A percentile compares a stretch with the other conserved stretches of the same genome.
Conservation (phyloP, 2,113 vertebrate species). For the Lepus americanus region DNA sequence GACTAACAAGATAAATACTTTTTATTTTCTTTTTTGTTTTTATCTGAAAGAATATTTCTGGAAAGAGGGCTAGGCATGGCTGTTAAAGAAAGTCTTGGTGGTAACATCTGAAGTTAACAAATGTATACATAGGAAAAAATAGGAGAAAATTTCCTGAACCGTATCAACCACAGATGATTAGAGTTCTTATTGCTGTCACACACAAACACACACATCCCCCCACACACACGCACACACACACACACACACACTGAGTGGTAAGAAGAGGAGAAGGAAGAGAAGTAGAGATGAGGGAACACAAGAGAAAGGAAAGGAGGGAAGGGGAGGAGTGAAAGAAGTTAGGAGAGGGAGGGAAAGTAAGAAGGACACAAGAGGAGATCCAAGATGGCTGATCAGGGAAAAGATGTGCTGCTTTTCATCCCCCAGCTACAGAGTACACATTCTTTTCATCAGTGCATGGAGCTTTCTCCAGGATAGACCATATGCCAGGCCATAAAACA, state of each 20-base stretch:
- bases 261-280: background rate
- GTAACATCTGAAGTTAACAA: background rate
- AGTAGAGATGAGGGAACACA: background rate
- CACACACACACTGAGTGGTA: background rate
- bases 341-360: too few relatives aligned
- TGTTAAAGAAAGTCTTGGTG: background rate
- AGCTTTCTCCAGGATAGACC: too few relatives aligned
- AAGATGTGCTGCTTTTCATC: too few relatives aligned
- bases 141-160: background rate
- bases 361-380: too few relatives aligned
- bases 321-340: too few relatives aligned
- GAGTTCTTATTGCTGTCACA: background rate
- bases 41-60: background rate
- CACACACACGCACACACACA: background rate
- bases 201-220: background rate
- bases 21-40: slow-evolving; percentile 43
- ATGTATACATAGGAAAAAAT: background rate
- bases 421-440: too few relatives aligned
- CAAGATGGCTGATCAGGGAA: too few relatives aligned
- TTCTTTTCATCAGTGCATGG: too few relatives aligned
- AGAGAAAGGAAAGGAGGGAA: background rate
- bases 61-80: background rate
- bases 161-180: background rate
- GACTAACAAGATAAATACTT: background rate
- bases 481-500: too few relatives aligned